phyloP scores from a whole-genome alignment of 1,140 invertebrate species.

The Pantala flavescens region DNA sequence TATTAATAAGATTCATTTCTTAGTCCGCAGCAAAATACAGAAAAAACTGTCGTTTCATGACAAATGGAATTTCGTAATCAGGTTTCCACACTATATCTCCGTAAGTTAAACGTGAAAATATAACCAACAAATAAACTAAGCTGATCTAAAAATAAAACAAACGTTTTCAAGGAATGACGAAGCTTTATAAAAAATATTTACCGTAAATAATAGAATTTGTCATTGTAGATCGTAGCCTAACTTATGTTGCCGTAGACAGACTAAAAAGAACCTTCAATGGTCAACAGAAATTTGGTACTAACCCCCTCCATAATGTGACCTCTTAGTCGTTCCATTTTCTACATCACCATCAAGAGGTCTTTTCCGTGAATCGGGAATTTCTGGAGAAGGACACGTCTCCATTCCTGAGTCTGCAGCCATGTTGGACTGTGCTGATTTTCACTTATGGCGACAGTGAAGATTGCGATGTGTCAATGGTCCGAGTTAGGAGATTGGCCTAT shows the following conservation, averaged over 20 bases:
- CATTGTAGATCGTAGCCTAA: background rate
- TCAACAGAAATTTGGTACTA: constrained; percentile 31
- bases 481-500: constrained; percentile 4
- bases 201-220: background rate
- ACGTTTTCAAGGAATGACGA: background rate
- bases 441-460: constrained; percentile 14
- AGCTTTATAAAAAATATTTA: background rate
- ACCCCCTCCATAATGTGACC: constrained; percentile 82
- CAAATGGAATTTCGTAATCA: constrained; percentile 4
- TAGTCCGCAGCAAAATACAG: no score
- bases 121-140: no score
- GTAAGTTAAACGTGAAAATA: no score
- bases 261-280: background rate
- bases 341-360: constrained; percentile 73
- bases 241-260: constrained; percentile 15
- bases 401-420: constrained; percentile 67
- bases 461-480: constrained; percentile 8
- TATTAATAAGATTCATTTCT: no score
- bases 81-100: background rate
- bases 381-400: constrained; percentile 49
- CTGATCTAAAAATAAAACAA: no score
- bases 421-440: constrained; percentile 33
- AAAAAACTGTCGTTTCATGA: background rate
- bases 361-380: constrained; percentile 72
- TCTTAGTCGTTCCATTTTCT: constrained; percentile 76